Conservation (phyloP, 2,113 vertebrate species). For the Nipponia nippon region DNA sequence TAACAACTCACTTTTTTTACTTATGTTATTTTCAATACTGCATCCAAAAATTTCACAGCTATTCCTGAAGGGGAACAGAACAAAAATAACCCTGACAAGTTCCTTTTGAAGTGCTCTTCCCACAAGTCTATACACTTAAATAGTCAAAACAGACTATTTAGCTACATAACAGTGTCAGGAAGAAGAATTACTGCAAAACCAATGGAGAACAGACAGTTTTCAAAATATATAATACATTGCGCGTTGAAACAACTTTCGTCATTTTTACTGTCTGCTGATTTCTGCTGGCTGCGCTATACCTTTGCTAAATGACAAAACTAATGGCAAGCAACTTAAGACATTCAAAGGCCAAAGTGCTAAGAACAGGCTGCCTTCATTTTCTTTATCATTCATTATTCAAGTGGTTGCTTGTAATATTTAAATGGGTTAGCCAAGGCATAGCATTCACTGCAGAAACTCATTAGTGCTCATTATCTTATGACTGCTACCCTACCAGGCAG, state of each 20-base stretch:
- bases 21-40: background rate
- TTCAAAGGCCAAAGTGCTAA: background rate
- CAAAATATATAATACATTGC: background rate
- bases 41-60: slow-evolving; percentile 15
- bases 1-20: background rate
- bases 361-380: background rate
- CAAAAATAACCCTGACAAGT: slow-evolving; percentile 5
- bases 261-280: background rate
- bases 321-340: background rate
- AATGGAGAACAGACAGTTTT: background rate
- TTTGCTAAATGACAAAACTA: background rate
- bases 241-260: background rate
- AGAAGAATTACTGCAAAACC: background rate
- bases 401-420: slow-evolving; percentile 10
- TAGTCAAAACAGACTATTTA: slow-evolving; percentile 5
- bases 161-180: background rate
- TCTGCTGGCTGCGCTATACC: background rate
- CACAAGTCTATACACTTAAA: background rate
- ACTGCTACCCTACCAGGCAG: background rate
- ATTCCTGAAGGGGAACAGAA: background rate
- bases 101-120: background rate
- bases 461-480: slow-evolving; percentile 11
- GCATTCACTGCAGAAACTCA: background rate
- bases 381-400: slow-evolving; percentile 26
- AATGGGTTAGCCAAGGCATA: background rate